These are phyloP conservation scores for Paralichthys olivaceus DNA, from an alignment of 2,113 vertebrate genomes.

Conservation along the genomic window DNA sequence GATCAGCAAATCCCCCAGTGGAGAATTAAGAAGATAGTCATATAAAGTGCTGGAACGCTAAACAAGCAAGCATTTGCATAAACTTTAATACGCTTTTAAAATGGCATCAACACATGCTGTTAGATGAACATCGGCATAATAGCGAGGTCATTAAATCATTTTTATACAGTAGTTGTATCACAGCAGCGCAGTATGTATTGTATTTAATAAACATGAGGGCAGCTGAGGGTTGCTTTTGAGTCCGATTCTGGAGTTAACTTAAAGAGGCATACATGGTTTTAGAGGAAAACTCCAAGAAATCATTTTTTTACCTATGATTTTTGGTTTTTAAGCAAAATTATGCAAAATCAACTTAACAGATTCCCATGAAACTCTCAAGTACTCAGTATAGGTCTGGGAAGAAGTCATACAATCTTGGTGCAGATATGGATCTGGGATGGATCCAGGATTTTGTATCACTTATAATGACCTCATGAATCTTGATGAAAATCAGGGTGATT, in stretches of 20 bases:
- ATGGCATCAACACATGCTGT: conserved; percentile 23
- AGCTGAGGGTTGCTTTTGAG: neutral
- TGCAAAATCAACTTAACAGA: neutral
- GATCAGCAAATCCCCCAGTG: conserved; percentile 6
- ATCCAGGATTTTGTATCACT: neutral
- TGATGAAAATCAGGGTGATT: neutral
- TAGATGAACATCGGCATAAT: conserved; percentile 24
- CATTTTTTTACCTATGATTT: too few relatives aligned
- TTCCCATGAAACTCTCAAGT: too few relatives aligned
- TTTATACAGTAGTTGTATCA: conserved; percentile 16
- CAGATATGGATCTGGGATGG: too few relatives aligned
- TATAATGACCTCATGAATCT: neutral
- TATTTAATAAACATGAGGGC: neutral
- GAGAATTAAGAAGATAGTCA: conserved; percentile 23
- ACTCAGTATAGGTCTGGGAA: too few relatives aligned
- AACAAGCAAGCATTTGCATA: conserved; percentile 53
- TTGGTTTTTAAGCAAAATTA: neutral
- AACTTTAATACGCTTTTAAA: conserved; percentile 57
- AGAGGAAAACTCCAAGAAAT: neutral
- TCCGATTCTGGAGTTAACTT: conserved; percentile 1
- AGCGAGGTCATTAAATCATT: conserved; percentile 19
- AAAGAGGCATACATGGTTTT: neutral
- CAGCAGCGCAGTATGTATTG: neutral
- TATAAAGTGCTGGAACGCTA: conserved; percentile 47
- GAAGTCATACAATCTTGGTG: too few relatives aligned